These are phyloP conservation scores for Plebejus argus DNA, from an alignment of 2,888 invertebrate genomes.

Conservation along the genomic window DNA sequence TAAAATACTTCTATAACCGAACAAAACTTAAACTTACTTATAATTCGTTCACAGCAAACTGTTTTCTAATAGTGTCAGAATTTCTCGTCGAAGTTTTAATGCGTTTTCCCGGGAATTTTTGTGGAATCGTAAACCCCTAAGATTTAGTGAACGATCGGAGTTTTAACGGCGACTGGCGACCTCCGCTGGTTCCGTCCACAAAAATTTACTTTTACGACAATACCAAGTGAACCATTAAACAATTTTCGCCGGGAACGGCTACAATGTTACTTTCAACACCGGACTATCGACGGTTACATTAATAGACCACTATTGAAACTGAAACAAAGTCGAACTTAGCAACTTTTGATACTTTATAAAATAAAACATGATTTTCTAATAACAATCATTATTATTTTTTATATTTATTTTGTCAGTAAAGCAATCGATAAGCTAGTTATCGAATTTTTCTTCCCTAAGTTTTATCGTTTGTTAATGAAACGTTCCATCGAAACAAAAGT, in stretches of 20 bases:
- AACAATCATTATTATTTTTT: no score
- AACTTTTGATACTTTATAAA: neutral
- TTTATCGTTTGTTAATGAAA: neutral
- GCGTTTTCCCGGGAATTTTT: constrained; percentile 48
- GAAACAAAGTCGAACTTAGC: neutral
- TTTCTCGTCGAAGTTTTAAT: constrained; percentile 18
- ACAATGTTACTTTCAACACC: constrained; percentile 51
- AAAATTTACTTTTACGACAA: constrained; percentile 73
- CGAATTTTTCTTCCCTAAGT: neutral
- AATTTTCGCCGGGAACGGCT: constrained; percentile 51
- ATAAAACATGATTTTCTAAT: neutral
- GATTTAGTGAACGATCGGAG: constrained; percentile 72
- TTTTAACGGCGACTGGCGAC: constrained; percentile 69
- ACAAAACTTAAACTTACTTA: neutral
- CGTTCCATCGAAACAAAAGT: constrained; percentile 31
- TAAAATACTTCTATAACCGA: neutral
- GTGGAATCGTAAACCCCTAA: constrained; percentile 73
- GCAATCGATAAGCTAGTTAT: no score
- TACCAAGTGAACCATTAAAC: constrained; percentile 67
- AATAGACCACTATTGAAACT: constrained; percentile 32
- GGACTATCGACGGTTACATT: constrained; percentile 41
- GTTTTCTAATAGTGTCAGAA: constrained; percentile 8
- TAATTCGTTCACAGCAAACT: neutral
- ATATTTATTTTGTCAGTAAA: no score
- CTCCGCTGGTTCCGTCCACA: constrained; percentile 49